These are phyloP conservation scores for Acrobasis suavella DNA, from an alignment of 2,888 invertebrate species.

Conservation along the genomic window DNA sequence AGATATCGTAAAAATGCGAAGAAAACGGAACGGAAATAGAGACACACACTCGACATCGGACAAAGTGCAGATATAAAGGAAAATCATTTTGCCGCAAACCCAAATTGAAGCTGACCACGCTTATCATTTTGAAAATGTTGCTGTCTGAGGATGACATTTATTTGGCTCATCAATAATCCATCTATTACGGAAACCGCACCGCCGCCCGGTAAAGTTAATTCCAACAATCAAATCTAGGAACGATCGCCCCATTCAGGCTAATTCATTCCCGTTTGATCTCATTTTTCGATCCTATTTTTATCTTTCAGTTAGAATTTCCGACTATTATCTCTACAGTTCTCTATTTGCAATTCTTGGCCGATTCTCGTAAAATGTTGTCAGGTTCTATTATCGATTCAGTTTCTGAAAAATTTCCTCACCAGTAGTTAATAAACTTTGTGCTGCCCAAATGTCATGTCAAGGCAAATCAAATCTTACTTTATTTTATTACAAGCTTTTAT, in stretches of 20 bases:
- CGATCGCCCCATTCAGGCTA: constrained; percentile 33
- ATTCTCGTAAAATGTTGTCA: too few species aligned
- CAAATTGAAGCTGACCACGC: constrained; percentile 23
- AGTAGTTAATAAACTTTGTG: too few species aligned
- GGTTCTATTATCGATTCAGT: too few species aligned
- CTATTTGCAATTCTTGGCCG: too few species aligned
- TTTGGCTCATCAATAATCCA: constrained; percentile 31
- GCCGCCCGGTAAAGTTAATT: constrained; percentile 59
- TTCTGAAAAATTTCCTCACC: too few species aligned
- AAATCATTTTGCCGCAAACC: constrained; percentile 3
- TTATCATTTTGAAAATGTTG: constrained; percentile 20
- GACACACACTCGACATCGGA: neutral
- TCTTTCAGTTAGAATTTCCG: too few species aligned
- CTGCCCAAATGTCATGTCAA: too few species aligned
- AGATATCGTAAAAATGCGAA: neutral
- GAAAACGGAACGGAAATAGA: neutral
- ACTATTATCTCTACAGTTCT: too few species aligned
- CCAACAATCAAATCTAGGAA: constrained; percentile 62
- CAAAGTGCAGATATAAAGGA: constrained; percentile 8
- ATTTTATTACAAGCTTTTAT: too few species aligned
- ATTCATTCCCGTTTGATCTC: too few species aligned
- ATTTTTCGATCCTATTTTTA: too few species aligned
- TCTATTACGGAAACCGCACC: constrained; percentile 42
- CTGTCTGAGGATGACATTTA: constrained; percentile 24
- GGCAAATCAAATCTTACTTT: too few species aligned